Evolutionary conservation across 2,113 vertebrate genomes (phyloP).

Genomic region (Melanocharis versteri): DNA sequence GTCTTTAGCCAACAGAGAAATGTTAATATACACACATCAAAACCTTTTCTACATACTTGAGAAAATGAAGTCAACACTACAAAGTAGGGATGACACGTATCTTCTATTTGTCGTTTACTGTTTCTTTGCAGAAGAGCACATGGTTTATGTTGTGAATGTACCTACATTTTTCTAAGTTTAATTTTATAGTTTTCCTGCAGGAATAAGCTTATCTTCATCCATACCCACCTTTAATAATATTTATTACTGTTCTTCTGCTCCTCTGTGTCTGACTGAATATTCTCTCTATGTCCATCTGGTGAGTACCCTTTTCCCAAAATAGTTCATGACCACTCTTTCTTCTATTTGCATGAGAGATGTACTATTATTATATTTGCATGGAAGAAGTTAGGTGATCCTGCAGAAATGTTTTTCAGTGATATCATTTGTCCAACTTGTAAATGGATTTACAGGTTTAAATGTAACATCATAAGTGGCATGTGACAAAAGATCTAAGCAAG

Average conservation of each 20-base stretch:
- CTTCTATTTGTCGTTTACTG: not conserved
- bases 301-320: conserved; percentile 9
- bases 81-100: not conserved
- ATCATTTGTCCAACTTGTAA: not conserved
- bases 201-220: conserved; percentile 13
- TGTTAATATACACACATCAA: not conserved
- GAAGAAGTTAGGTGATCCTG: not conserved
- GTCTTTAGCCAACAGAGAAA: not conserved
- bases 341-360: not conserved
- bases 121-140: not conserved
- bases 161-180: not conserved
- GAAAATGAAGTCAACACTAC: not conserved
- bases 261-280: conserved; percentile 28
- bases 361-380: conserved; percentile 15
- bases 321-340: not conserved
- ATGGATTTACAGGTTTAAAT: conserved; percentile 13
- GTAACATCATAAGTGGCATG: not conserved
- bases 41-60: not conserved
- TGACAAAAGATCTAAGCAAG: not conserved
- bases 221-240: conserved; percentile 27
- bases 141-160: not conserved
- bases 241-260: conserved; percentile 3
- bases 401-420: not conserved
- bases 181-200: not conserved
- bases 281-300: conserved; percentile 29